Base-by-base conservation (phyloP, 2,797 vertebrate genomes). In the Artibeus lituratus region DNA sequence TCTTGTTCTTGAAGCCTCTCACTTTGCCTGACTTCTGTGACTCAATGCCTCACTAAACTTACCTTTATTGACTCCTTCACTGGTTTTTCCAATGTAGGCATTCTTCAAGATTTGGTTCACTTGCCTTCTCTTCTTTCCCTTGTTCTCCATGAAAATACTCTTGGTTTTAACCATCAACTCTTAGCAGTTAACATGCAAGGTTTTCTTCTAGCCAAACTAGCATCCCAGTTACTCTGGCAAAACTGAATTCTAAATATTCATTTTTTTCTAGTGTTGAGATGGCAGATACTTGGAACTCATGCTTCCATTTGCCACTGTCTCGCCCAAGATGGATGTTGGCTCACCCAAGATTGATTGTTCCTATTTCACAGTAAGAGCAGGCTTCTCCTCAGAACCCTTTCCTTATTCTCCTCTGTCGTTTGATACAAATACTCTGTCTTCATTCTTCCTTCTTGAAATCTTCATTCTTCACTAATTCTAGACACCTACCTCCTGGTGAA, bases 401-500 rank as follows among this genome's bases (percentile, higher is more conserved):
- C 82, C 53, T 73, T 83, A 62, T 49, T 80, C 19, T 21, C 26
- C 42, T 80, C n/a, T 74, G 0, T 47, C 73, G 32, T 57, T 90
- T 86, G 59, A 69, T 62, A 57, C 55, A 78, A 57, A 57, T 70
- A 44, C 22, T 94, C 26, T 67, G 3, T 78, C 37, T 94, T 53
- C 51, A 53, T 53, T 53, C 51, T 53, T 53, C 51, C 19, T 53
- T 62, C 55, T 94, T 62, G n/a, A 24, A 94, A 76, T 53, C 49
- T 80, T 90, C 37, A 57, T 65, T 90, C 29, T 49, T 70, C 77
- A 70, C 14, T 67, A 73, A 88, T 21, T 88, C 16, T 22, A 94
- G 57, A 37, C 12, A 59, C 55, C 82, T 92, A 35, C 39, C 81
- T 96, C 51, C 86, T 96, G 53, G 39, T 84, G 19, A 92, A 74